Evolutionary conservation across 2,797 vertebrate species (phyloP), one percentile per base, ranked within the genome.

Genomic region (Falco cherrug): DNA sequence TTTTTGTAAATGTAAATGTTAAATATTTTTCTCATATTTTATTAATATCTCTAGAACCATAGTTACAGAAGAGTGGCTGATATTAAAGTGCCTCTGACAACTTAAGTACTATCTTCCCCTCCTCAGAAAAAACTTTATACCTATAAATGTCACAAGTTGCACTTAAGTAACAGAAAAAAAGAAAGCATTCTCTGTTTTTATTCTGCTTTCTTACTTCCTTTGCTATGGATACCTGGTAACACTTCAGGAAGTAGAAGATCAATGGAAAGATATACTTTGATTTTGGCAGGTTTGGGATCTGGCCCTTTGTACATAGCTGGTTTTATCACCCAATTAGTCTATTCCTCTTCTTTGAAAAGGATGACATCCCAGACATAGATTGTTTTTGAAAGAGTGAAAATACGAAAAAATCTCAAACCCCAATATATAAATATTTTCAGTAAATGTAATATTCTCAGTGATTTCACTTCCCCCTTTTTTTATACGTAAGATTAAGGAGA

Each of bases 11-110:
- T n/a, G 74, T 5, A 37, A 37, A 29, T 73, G 73, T 37, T 37
- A 37, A 37, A 68, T 5, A 85, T 83, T 95, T 94, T 65, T 39
- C 48, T 64, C 18, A 61, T 57, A 68, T 95, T 97, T 96, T 95
- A 89, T 86, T 95, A 94, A 91, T 90, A 76, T 65, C 33, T 39
- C 85, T 50, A 76, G 37, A 83, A 83, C 31, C 90, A 57, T 54
- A 95, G 79, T 87, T 89, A 94, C 15, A 7, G 20, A 87, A 87
- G 15, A 89, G 56, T 67, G 41, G 16, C 81, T 96, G 82, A 90
- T 78, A 64, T 76, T 94, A 94, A 96, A 96, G 60, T 74, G 25
- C 15, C 17, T 90, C 48, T 84, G 61, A 80, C 37, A 86, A 69
- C 16, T 76, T 85, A 67, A 84, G 7, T 43, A 54, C 4, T 70